Base-by-base conservation (phyloP, 1,140 invertebrate species). In the Mactra quadrangularis region DNA sequence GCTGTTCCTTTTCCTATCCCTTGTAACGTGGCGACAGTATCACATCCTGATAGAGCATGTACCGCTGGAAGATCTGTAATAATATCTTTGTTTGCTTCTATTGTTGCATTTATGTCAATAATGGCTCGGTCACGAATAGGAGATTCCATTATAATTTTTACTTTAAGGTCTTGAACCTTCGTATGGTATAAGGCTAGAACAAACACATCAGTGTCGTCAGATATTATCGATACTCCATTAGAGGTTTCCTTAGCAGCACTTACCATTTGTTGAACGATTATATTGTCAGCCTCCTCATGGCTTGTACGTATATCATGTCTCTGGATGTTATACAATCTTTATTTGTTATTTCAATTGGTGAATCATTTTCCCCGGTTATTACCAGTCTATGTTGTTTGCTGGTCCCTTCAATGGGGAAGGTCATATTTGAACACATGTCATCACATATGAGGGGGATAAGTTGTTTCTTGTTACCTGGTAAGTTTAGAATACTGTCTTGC, bases 281-380 rank as follows among this genome's bases (percentile, higher is more conserved):
- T 59, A 29, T 31, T 47, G 47, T 59, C 72, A 11, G 57, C 72
- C 31, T 76, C 53, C 41, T 78, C 41, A n/a, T 68, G 52, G 19
- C 33, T 66, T 7, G 47, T 78, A 19, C 15, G 13, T 22, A 78
- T 31, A 17, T 64, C 27, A 68, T 1, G 13, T 4, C 3, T 19
- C 22, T 35, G 6, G 22, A 47, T 52, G 19, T 19, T 3, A 15
- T 22, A 50, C 29, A 45, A 25, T 33, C 11, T 22, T 59, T n/a
- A 17, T 29, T 11, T 41, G 45, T 25, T 25, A 35, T 17, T 9
- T 19, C 53, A 57, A n/a, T 27, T 29, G 45, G n/a, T 3, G 17
- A 6, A 22, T 68, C 38, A 35, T 75, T 7, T 35, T 83, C 45
- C 41, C 60, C 38, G 22, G 47, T 52, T 22, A 35, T 35, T 53